Conservation (phyloP, 2,797 vertebrate species). For the Todus mexicanus region DNA sequence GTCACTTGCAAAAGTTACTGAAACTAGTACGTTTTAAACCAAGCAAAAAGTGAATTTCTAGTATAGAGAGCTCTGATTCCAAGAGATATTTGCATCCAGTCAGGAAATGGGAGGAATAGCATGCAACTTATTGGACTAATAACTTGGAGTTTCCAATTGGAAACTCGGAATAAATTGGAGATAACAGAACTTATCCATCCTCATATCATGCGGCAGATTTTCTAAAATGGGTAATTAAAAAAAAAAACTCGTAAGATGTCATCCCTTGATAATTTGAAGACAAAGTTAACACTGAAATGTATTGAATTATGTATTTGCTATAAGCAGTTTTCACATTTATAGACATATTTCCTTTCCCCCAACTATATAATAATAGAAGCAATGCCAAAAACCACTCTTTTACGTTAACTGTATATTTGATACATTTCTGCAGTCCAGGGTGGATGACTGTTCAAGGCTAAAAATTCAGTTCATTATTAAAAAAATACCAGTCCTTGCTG, state of each 20-base stretch:
- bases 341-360: neutral
- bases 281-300: neutral
- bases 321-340: neutral
- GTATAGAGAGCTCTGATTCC: neutral
- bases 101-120: neutral
- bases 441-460: neutral
- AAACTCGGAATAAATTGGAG: neutral
- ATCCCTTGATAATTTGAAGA: neutral
- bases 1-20: neutral
- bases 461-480: slow-evolving; percentile 33
- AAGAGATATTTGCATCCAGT: neutral
- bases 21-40: neutral
- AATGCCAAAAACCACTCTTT: neutral
- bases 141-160: neutral
- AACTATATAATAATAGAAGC: neutral
- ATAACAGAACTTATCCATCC: neutral
- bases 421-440: neutral
- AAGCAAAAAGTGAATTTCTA: neutral
- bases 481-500: slow-evolving; percentile 48
- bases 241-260: neutral
- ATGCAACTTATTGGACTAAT: neutral
- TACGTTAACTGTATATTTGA: neutral
- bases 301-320: neutral
- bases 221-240: neutral
- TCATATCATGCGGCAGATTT: neutral